Conservation (phyloP, 1,140 invertebrate species). For the Zophobas atratus region DNA sequence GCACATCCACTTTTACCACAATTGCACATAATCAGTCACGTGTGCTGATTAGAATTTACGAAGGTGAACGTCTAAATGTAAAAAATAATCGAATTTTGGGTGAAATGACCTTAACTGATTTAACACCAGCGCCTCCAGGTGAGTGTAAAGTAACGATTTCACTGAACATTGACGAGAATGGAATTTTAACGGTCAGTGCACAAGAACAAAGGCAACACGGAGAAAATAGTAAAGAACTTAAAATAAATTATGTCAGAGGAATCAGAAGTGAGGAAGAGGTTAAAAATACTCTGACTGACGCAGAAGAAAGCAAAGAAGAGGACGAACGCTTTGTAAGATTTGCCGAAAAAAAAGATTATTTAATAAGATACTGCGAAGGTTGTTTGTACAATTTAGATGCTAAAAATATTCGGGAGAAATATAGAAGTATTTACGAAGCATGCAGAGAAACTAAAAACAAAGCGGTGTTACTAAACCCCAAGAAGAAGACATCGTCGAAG, state of each 20-base stretch:
- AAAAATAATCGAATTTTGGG: conserved; percentile 45
- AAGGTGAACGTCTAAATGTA: conserved; percentile 53
- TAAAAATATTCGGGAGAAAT: neutral
- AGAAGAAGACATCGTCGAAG: neutral
- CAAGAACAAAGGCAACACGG: conserved; percentile 9
- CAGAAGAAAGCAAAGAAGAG: neutral
- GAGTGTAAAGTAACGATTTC: conserved; percentile 25
- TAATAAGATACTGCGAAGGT: neutral
- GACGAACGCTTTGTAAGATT: neutral
- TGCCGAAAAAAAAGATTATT: neutral
- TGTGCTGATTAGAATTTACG: conserved; percentile 44
- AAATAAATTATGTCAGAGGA: neutral
- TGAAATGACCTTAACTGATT: neutral
- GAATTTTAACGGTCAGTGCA: conserved; percentile 51
- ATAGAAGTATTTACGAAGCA: neutral
- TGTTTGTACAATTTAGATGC: neutral
- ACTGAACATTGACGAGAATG: conserved; percentile 49
- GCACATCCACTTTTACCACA: neutral
- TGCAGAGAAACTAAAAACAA: neutral
- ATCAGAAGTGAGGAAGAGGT: conserved; percentile 4
- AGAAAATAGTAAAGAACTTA: conserved; percentile 17
- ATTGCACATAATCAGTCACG: conserved; percentile 6
- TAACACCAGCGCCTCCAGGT: conserved; percentile 45
- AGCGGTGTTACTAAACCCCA: neutral
- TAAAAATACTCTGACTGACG: neutral